These are phyloP conservation scores for Barbus barbus DNA, from an alignment of 2,113 vertebrate genomes.

Conservation along the genomic window DNA sequence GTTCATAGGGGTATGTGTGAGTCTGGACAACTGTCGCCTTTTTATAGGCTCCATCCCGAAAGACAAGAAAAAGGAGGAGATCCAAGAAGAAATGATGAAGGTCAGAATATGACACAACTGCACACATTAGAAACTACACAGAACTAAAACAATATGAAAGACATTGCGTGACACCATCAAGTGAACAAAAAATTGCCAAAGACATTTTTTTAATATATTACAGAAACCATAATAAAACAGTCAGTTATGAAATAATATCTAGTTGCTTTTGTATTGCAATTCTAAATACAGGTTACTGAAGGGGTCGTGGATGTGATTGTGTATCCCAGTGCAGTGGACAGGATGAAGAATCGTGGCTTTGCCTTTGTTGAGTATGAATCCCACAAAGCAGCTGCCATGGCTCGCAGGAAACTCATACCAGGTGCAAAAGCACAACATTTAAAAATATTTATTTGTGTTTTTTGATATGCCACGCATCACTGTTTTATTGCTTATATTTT, in stretches of 20 bases:
- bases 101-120: slow-evolving; percentile 54
- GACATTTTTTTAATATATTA: too few relatives aligned
- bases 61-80: slow-evolving; percentile 92
- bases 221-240: neutral
- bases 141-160: neutral
- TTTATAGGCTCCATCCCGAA: slow-evolving; percentile 95
- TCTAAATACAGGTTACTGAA: slow-evolving; percentile 79
- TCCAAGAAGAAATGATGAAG: slow-evolving; percentile 92
- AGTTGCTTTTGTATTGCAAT: neutral
- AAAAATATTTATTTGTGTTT: neutral
- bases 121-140: neutral
- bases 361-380: slow-evolving; percentile 95
- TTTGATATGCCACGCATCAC: neutral
- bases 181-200: too few relatives aligned
- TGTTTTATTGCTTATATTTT: neutral
- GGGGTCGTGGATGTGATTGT: slow-evolving; percentile 94
- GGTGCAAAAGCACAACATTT: slow-evolving; percentile 68
- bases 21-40: slow-evolving; percentile 93
- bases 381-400: slow-evolving; percentile 95
- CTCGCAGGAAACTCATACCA: slow-evolving; percentile 87
- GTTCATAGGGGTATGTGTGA: slow-evolving; percentile 92
- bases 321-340: slow-evolving; percentile 87
- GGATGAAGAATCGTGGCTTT: slow-evolving; percentile 90
- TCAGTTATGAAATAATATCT: neutral
- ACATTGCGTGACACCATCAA: neutral